phyloP scores from a whole-genome alignment of 2,113 vertebrate species.

The Strix aluco region DNA sequence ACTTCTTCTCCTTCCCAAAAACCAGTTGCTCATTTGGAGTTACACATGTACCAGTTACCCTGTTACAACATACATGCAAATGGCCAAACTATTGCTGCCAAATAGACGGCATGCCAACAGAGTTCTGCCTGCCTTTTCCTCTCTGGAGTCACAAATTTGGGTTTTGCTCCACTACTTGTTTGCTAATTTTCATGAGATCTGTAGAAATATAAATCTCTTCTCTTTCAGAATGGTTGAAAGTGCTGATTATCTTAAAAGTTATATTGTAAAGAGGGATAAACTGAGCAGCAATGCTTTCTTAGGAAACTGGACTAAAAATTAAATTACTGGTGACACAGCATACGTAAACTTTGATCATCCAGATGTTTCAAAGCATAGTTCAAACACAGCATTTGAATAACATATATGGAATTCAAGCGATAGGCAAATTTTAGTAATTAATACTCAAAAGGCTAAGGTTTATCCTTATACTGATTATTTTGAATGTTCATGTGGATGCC shows the following conservation, averaged over 20 bases:
- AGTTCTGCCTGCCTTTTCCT: background rate
- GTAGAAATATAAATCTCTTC: background rate
- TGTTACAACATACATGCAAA: background rate
- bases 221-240: background rate
- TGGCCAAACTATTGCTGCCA: background rate
- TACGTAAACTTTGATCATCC: background rate
- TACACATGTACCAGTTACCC: background rate
- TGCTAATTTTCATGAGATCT: background rate
- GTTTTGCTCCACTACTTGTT: background rate
- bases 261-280: background rate
- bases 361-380: background rate
- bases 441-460: background rate
- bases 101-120: background rate
- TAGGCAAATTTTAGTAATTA: background rate
- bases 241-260: background rate
- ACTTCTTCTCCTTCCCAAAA: background rate
- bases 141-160: background rate
- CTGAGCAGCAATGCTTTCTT: background rate
- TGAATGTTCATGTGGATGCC: background rate
- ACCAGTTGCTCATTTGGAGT: background rate
- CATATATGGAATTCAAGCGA: background rate
- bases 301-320: background rate
- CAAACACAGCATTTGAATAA: background rate
- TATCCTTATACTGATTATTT: background rate
- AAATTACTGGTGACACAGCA: background rate